Evolutionary conservation across 2,888 invertebrate species (phyloP).

Genomic region (Shargacucullia verbasci): DNA sequence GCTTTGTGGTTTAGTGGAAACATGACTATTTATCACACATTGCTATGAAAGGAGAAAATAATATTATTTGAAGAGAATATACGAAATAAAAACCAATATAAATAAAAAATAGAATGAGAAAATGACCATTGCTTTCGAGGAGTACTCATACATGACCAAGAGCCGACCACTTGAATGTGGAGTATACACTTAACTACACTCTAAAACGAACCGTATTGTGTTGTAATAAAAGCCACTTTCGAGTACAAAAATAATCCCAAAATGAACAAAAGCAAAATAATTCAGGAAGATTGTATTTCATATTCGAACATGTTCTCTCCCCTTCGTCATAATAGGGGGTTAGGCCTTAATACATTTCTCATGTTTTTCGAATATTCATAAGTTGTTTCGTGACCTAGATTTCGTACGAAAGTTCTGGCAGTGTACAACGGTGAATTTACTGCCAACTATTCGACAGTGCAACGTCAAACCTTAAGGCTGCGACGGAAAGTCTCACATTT

Average conservation of each 20-base stretch:
- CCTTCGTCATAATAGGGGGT: slow-evolving; percentile 39
- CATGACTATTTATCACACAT: not conserved
- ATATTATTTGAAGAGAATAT: slow-evolving; percentile 3
- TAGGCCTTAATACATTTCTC: slow-evolving; percentile 43
- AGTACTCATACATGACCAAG: slow-evolving; percentile 40
- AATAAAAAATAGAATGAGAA: slow-evolving; percentile 32
- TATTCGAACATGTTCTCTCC: slow-evolving; percentile 46
- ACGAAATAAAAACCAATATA: slow-evolving; percentile 22
- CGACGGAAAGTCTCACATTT: slow-evolving; percentile 56
- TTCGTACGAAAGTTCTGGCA: slow-evolving; percentile 62
- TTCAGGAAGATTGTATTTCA: slow-evolving; percentile 54
- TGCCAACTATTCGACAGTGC: slow-evolving; percentile 63
- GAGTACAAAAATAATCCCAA: slow-evolving; percentile 4
- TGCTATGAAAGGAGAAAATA: not conserved
- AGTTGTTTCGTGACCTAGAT: slow-evolving; percentile 69
- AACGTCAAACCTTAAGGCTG: slow-evolving; percentile 63
- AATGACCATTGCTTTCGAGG: slow-evolving; percentile 39
- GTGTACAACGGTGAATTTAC: slow-evolving; percentile 62
- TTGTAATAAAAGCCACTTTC: slow-evolving; percentile 12
- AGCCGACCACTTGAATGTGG: slow-evolving; percentile 28
- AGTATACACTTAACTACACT: not conserved
- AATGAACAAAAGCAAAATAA: slow-evolving; percentile 48
- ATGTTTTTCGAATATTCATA: slow-evolving; percentile 58
- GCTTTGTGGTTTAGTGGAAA: too few species aligned
- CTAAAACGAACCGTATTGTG: slow-evolving; percentile 10